phyloP scores from a whole-genome alignment of 2,113 vertebrate genomes.

The Tonatia bakeri region DNA sequence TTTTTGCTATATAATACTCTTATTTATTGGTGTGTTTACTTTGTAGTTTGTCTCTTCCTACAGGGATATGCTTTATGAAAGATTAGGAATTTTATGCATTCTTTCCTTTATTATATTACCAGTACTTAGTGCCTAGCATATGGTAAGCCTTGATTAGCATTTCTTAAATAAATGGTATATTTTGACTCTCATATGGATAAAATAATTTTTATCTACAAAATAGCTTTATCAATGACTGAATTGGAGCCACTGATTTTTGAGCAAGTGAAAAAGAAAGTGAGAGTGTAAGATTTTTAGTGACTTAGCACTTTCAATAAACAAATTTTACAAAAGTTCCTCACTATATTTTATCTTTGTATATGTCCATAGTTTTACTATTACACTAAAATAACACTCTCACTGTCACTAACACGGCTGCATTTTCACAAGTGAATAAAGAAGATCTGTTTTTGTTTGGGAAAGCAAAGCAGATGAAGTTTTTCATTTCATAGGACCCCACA shows the following conservation, averaged over 20 bases:
- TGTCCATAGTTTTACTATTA: neutral
- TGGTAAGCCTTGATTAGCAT: neutral
- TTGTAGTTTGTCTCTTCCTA: neutral
- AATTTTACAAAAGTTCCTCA: neutral
- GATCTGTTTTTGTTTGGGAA: neutral
- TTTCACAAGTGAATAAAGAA: neutral
- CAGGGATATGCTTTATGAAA: neutral
- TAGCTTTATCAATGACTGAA: neutral
- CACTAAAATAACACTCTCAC: neutral
- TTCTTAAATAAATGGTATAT: neutral
- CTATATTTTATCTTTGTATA: neutral
- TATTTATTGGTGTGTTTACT: neutral
- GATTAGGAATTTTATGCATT: neutral
- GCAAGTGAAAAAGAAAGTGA: neutral
- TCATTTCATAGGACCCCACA: neutral
- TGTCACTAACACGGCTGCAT: neutral
- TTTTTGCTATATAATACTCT: neutral
- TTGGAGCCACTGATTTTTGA: neutral
- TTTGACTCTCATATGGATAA: neutral
- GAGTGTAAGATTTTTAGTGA: neutral
- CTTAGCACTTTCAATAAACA: neutral
- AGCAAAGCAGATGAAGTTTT: slow-evolving; percentile 9
- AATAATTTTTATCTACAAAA: neutral
- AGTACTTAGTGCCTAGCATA: neutral
- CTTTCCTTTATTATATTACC: neutral